phyloP scores from a whole-genome alignment of 2,113 vertebrate genomes.

The Syrrhaptes paradoxus region DNA sequence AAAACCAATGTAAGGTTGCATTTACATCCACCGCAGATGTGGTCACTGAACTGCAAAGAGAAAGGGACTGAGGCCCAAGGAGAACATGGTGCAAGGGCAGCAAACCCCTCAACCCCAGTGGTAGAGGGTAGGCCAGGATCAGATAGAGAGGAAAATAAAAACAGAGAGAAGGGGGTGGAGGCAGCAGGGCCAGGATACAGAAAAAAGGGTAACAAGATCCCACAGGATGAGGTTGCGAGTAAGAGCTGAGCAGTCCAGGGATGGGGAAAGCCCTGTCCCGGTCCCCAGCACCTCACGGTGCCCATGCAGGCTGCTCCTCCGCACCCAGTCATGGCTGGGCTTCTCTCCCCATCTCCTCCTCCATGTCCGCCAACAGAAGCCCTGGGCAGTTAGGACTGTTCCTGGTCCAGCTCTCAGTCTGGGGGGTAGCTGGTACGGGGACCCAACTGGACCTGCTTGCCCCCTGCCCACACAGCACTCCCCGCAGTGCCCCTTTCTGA shows the following conservation, averaged over 20 bases:
- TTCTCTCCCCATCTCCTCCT: background rate
- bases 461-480: background rate
- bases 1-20: background rate
- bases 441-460: accelerated
- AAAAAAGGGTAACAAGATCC: background rate
- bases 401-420: accelerated
- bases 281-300: background rate
- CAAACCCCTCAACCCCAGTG: background rate
- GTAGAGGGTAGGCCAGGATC: background rate
- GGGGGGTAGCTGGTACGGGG: background rate
- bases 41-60: background rate
- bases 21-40: background rate
- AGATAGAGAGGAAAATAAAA: background rate
- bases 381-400: accelerated
- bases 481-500: background rate
- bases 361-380: background rate
- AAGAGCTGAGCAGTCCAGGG: background rate
- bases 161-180: background rate
- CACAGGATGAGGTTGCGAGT: background rate
- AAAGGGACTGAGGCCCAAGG: background rate
- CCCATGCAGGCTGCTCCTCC: background rate
- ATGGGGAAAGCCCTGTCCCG: background rate
- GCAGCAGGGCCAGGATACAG: background rate
- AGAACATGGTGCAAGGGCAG: accelerated
- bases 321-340: accelerated